Evolutionary conservation across 1,140 invertebrate genomes (phyloP), one percentile per base, ranked within the genome.

Genomic region (Diorhabda sublineata): DNA sequence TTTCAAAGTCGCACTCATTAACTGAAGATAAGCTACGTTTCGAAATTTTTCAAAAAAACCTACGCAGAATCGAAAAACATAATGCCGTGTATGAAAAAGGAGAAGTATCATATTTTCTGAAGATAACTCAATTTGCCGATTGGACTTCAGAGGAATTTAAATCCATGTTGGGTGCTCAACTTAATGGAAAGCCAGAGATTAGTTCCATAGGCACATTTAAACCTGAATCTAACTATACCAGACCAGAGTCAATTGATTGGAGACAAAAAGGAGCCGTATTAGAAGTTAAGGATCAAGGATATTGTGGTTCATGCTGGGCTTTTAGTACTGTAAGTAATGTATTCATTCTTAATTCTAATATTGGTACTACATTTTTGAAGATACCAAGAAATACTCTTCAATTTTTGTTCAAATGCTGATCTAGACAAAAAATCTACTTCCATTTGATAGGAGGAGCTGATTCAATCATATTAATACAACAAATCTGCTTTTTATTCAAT

Each of bases 231-330:
- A 57, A n/a, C 8, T 41, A 9, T 5, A 43, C n/a, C 5, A 65
- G 9, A 41, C 8, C 45, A 4, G 56, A 65, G 26, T 44, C 56
- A n/a, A 57, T 65, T 3, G 64, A 65, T 42, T 79, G 78, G 78
- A 71, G 74, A 58, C 66, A 73, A 47, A 42, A 62, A 9, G 77
- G 78, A 2, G 78, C 75, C 8, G 77, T 79, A 2, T 74, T 76
- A 9, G 60, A 72, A 5, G 77, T 78, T 5, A 76, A 77, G 64
- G 65, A 74, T 66, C 78, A 79, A 71, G 71, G 72, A 59, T 42
- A 60, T 8, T 84, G 83, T 62, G 82, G 79, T 42, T 81, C 82
- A 5, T 88, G 86, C 74, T 87, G 85, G 84, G 83, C 85, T 42
- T 87, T 87, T 73, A 81, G 84, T 58, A 84, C 86, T 2, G 78